Evolutionary conservation across 2,888 invertebrate genomes (phyloP), one percentile per base, ranked within the genome.

Genomic region (Tipula unca): DNA sequence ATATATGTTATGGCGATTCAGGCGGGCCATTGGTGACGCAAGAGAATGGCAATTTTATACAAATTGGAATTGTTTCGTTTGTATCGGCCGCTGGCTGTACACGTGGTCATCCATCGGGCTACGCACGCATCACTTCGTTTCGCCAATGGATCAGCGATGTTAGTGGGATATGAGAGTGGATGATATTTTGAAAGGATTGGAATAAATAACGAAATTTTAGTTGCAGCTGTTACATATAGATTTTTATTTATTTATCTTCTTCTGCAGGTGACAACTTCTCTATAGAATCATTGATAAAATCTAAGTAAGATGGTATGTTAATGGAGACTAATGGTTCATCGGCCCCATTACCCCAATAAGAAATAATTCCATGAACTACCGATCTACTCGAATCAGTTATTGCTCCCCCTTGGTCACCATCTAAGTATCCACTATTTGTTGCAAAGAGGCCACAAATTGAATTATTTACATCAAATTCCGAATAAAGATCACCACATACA

Each of bases 51-150:
- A 10, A 1, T n/a, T n/a, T 35, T 35, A n/a, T 17, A 5, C 83
- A 83, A 83, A 83, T 83, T n/a, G 83, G 83, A 4, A 10, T 83
- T 29, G 83, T 83, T n/a, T 83, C 83, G 5, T 83, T 83, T 32
- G 83, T 83, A 1, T 83, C 83, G 3, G 29, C 17, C 14, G 32
- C 83, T 8, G 83, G 83, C n/a, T 83, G 83, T 32, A 17, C 32
- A 32, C 4, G 4, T 14, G 83, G 32, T 6, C 32, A 83, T 83
- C 83, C 83, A 2, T 8, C 83, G 0, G 83, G 83, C n/a, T 83
- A 83, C 20, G 83, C 17, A 13, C 29, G 83, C 6, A 17, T 83
- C 3, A 83, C 83, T 0, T 83, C 83, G 6, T 83, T 83, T 83
- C 35, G n/a, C 6, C 14, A 29, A n/a, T 83, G 83, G 83, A 83